Conservation (phyloP, 2,113 vertebrate genomes). For the Petroica traversi region DNA sequence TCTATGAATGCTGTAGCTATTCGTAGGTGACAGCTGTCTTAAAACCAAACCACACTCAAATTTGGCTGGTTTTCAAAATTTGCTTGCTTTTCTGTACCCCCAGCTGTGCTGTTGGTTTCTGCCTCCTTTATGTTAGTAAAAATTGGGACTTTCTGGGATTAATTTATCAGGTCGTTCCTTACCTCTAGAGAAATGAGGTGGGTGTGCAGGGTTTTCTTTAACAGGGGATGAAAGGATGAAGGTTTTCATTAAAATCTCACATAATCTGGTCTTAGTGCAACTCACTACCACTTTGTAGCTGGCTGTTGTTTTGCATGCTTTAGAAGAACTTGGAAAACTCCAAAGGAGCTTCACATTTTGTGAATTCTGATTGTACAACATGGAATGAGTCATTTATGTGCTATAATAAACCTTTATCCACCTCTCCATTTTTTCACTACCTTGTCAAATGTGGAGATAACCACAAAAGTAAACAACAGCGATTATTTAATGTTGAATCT, state of each 20-base stretch:
- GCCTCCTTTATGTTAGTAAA: background rate
- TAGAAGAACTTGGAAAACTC: background rate
- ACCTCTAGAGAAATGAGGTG: background rate
- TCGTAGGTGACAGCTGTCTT: background rate
- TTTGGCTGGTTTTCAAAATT: background rate
- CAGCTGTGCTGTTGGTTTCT: conserved; percentile 6
- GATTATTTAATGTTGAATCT: background rate
- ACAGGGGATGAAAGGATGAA: background rate
- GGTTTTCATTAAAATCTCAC: background rate
- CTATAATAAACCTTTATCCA: background rate
- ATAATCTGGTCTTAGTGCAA: background rate
- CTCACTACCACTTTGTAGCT: background rate
- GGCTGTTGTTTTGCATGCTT: background rate
- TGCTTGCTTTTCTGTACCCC: background rate
- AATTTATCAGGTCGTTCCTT: background rate
- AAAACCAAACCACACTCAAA: background rate
- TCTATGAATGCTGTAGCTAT: background rate
- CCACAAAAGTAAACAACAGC: background rate
- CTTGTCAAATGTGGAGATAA: background rate
- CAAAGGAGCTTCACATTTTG: background rate
- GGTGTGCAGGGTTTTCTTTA: background rate
- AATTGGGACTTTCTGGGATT: background rate
- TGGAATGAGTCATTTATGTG: background rate
- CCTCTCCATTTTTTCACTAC: background rate
- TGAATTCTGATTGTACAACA: background rate